phyloP scores from a whole-genome alignment of 1,140 invertebrate species.

The Cyphomyrmex costatus region DNA sequence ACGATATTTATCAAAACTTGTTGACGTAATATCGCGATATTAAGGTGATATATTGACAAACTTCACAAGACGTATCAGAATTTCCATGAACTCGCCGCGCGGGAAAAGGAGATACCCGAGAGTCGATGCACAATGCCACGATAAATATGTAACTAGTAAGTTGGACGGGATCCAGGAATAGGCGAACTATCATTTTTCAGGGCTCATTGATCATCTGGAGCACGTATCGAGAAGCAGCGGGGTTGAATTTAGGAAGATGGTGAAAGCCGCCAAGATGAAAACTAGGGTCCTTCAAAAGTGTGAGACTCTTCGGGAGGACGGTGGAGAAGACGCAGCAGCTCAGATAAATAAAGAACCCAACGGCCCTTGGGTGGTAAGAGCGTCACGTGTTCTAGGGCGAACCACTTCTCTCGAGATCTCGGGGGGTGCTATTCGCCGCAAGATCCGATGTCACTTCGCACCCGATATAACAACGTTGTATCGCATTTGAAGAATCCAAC shows the following conservation, averaged over 20 bases:
- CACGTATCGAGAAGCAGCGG: slow-evolving; percentile 58
- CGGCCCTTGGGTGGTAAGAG: neutral
- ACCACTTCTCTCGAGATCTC: slow-evolving; percentile 21
- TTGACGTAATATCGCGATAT: slow-evolving; percentile 47
- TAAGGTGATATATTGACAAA: slow-evolving; percentile 54
- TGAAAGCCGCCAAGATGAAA: slow-evolving; percentile 39
- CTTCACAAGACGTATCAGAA: slow-evolving; percentile 40
- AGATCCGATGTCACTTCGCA: slow-evolving; percentile 58
- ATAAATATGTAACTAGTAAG: slow-evolving; percentile 70
- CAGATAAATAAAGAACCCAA: slow-evolving; percentile 54
- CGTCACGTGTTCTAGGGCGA: slow-evolving; percentile 43
- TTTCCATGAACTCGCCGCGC: slow-evolving; percentile 50
- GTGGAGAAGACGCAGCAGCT: slow-evolving; percentile 10
- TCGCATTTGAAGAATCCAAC: slow-evolving; percentile 62
- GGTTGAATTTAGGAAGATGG: slow-evolving; percentile 53
- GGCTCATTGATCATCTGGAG: slow-evolving; percentile 66
- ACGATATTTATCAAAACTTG: slow-evolving; percentile 23
- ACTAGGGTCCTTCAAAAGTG: slow-evolving; percentile 50
- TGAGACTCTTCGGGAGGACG: slow-evolving; percentile 30
- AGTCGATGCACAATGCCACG: slow-evolving; percentile 49
- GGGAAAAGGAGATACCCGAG: slow-evolving; percentile 16
- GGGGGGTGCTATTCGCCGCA: neutral
- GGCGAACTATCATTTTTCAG: slow-evolving; percentile 63
- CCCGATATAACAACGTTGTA: slow-evolving; percentile 49
- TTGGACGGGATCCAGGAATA: slow-evolving; percentile 61